Percentiles rank a stretch among this genome's conserved stretches.
These are phyloP conservation scores for Gadus macrocephalus DNA, from an alignment of 2,113 vertebrate genomes.

Conservation along the genomic window DNA sequence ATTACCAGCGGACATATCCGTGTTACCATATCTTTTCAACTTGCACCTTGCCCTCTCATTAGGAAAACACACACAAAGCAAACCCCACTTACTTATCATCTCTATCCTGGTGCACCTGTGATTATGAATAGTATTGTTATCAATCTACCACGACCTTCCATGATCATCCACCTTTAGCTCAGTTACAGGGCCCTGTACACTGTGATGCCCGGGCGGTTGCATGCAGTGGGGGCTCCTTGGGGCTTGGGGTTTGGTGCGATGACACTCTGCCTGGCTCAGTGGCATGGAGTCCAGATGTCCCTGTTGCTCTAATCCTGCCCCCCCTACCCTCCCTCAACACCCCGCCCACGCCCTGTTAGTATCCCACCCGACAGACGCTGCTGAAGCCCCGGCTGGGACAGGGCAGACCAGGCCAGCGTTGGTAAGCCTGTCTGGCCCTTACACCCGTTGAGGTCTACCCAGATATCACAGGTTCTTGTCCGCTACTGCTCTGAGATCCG, in stretches of 20 bases:
- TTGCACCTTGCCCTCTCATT: too few species aligned
- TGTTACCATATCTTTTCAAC: too few species aligned
- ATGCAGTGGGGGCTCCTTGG: conserved; percentile 9
- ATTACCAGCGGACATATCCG: too few species aligned
- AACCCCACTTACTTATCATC: too few species aligned
- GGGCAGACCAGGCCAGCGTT: background rate
- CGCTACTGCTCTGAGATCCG: background rate
- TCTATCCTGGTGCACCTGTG: background rate
- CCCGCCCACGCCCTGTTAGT: background rate
- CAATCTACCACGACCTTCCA: too few species aligned
- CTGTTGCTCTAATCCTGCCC: conserved; percentile 48
- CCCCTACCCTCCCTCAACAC: conserved; percentile 9
- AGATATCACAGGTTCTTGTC: background rate
- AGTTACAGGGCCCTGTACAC: too few species aligned
- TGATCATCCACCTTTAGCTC: too few species aligned
- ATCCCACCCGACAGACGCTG: background rate
- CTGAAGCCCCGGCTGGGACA: conserved; percentile 6
- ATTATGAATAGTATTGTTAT: background rate
- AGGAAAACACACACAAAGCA: too few species aligned
- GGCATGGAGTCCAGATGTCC: conserved; percentile 40
- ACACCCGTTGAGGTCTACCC: background rate
- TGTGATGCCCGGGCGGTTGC: background rate
- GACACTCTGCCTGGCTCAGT: conserved; percentile 37
- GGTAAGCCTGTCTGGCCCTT: background rate
- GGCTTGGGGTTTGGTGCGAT: background rate